Base-by-base conservation (phyloP, 2,888 invertebrate genomes). In the Drosophila neonasuta region DNA sequence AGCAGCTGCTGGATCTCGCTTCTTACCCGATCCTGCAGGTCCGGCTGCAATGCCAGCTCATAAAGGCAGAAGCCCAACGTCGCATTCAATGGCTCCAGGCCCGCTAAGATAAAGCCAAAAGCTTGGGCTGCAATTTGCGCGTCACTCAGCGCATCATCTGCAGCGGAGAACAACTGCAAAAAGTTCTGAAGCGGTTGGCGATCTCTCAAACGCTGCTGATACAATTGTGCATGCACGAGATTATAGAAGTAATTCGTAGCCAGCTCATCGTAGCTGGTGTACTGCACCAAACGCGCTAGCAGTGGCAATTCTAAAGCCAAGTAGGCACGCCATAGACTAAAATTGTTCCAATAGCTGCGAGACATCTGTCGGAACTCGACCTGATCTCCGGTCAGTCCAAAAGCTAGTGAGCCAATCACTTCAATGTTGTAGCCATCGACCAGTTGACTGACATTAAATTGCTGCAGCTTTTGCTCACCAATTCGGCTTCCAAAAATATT, bases 61-160 rank as follows among this genome's bases (percentile, higher is more conserved):
- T 88, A 90, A 0, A 91, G 72, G 4, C 88, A 86, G 66, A 93
- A 93, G 66, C 92, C 92, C 3, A 94, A 91, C 0, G 93, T 92
- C 0, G 93, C 92, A 0, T 94, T 94, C 0, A 93, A 93, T 0
- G 94, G 93, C 84, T 94, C 94, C 71, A 94, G 93, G 0, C 94
- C 94, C 11, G 94, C 89, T 29, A 89, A 44, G 10, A 90, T 78
- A 51, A 90, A 91, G 2, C 87, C 79, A 67, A 90, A 91, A 0
- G 88, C 83, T 41, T 91, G 90, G 0, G 90, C 91, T 0, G 89
- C 86, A n/a, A 91, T 85, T 64, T 90, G 81, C 17, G 67, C 42
- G 45, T 88, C 85, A 3, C 73, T 68, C 0, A 90, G 64, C 2
- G 80, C 56, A 6, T 63, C 59, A 2, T 78, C 62, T 2, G 80